Percentiles rank a stretch among this genome's conserved stretches.
Evolutionary conservation across 2,888 invertebrate genomes (phyloP).

Genomic region (Alsophila aescularia): DNA sequence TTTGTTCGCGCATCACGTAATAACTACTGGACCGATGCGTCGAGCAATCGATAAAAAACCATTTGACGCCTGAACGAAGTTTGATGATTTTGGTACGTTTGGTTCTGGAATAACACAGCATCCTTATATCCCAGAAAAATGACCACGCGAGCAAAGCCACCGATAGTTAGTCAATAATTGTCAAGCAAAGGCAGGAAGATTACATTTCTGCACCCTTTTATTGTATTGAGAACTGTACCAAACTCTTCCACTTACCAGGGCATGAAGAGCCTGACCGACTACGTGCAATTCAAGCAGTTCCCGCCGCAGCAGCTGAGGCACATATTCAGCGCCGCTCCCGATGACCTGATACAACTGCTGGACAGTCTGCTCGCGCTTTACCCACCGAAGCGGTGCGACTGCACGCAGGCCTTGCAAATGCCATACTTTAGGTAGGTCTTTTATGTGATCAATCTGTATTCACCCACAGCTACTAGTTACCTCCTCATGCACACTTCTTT

Average conservation of each 20-base stretch:
- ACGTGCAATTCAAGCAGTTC: conserved; percentile 95
- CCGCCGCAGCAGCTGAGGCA: conserved; percentile 93
- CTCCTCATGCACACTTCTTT: background rate
- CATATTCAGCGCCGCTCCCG: conserved; percentile 97
- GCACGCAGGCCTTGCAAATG: conserved; percentile 94
- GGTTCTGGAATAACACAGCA: no score
- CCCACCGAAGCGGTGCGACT: conserved; percentile 92
- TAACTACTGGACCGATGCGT: no score
- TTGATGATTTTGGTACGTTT: no score
- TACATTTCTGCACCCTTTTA: no score
- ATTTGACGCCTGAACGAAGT: no score
- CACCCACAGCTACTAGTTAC: background rate
- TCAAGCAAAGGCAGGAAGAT: no score
- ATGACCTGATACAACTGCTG: conserved; percentile 94
- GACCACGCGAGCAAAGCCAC: no score
- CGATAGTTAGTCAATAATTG: no score
- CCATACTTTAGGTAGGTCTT: conserved; percentile 89
- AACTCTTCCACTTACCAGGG: conserved; percentile 81
- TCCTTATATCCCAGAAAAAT: no score
- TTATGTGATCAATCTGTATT: background rate
- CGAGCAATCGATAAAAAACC: no score
- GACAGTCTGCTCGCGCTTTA: conserved; percentile 91
- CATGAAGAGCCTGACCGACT: conserved; percentile 92
- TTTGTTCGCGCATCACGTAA: no score
- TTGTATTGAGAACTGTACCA: no score